phyloP scores from a whole-genome alignment of 1,140 invertebrate genomes.

The Zaprionus kolodkinae region DNA sequence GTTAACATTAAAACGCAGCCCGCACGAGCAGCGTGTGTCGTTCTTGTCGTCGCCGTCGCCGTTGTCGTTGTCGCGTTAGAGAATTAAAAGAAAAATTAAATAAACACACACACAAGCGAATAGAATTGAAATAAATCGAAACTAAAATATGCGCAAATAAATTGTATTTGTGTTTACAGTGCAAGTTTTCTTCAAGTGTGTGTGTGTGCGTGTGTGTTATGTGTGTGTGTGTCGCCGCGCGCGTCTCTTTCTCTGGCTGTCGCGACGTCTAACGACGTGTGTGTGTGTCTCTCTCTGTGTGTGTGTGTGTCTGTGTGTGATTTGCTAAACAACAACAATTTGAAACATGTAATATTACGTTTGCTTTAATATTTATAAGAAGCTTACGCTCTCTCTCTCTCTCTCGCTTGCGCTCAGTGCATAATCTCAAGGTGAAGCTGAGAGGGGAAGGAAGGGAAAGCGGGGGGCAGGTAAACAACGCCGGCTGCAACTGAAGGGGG shows the following conservation, averaged over 20 bases:
- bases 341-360: slow-evolving; percentile 44
- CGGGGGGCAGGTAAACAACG: slow-evolving; percentile 3
- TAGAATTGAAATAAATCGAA: slow-evolving; percentile 31
- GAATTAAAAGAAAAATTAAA: slow-evolving; percentile 10
- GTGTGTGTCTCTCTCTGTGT: slow-evolving; percentile 19
- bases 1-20: slow-evolving; percentile 78
- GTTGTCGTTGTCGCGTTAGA: slow-evolving; percentile 38
- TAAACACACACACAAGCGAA: slow-evolving; percentile 18
- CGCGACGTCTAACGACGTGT: neutral
- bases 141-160: slow-evolving; percentile 54
- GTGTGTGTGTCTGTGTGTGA: slow-evolving; percentile 17
- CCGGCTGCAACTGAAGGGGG: slow-evolving; percentile 4
- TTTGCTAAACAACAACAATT: slow-evolving; percentile 11
- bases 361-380: slow-evolving; percentile 41
- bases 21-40: slow-evolving; percentile 53
- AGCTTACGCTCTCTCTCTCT: slow-evolving; percentile 20
- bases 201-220: too few species aligned
- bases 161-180: slow-evolving; percentile 49
- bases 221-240: too few species aligned
- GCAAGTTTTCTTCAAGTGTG: slow-evolving; percentile 29
- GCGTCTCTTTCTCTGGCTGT: neutral
- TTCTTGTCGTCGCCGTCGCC: neutral
- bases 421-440: slow-evolving; percentile 45
- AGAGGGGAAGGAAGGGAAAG: neutral
- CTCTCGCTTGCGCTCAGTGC: slow-evolving; percentile 19